Evolutionary conservation across 2,797 vertebrate genomes (phyloP), one percentile per base, ranked within the genome.

Genomic region (Lagothrix lagotricha): DNA sequence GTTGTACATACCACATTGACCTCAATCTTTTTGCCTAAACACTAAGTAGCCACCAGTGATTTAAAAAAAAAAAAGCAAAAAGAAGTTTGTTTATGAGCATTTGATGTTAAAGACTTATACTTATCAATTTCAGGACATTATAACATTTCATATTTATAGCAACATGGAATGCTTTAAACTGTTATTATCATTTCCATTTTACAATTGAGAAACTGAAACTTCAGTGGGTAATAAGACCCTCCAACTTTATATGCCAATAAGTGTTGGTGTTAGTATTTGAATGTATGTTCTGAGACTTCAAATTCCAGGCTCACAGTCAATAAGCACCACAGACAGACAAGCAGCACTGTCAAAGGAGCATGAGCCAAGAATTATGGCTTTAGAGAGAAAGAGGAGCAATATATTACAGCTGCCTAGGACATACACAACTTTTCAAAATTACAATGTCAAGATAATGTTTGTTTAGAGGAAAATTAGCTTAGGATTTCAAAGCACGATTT

Each of bases 381-480:
- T 48, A 87, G 52, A 75, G 7, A 39, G 36, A 72, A 90, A 82
- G 15, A 76, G 28, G 4, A 61, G 4, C 33, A 61, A 54, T 84
- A 4, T 46, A 61, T 57, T 13, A 72, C 33, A 64, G 19, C 12
- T 72, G 33, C 30, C 46, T 39, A 61, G 39, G 24, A 79, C 84
- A 84, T 70, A 58, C 24, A 52, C n/a, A 94, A 80, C 3, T 58
- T 73, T 57, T 70, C 15, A 88, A 90, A 72, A 93, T 76, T 75
- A 39, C 76, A 83, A 79, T 87, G 41, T 54, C 48, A 81, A 85
- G 44, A 41, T 48, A 75, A 79, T 87, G 28, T 88, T 94, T 95
- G 19, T 83, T 94, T 80, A 91, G 17, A 91, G 61, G 77, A 81
- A 76, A 82, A 41, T 92, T 82, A 61, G 17, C 64, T 92, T 81